Evolutionary conservation across 1,140 invertebrate genomes (phyloP), one percentile per base, ranked within the genome.

Genomic region (Aphelenchoides avenae): DNA sequence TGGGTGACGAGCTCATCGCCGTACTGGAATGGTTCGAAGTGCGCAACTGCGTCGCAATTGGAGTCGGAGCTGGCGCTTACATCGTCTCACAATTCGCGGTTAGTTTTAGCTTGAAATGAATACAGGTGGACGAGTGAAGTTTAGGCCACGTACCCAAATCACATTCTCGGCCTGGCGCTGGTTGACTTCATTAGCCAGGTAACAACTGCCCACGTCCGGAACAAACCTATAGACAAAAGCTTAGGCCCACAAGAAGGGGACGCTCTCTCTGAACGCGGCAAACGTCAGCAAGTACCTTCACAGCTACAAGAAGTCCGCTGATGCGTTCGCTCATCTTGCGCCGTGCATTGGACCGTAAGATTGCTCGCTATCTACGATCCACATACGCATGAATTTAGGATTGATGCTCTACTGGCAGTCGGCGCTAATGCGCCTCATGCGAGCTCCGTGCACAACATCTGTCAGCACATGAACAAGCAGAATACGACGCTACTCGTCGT

Each of bases 401-500:
- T n/a, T 29, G 44, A 47, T 18, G 18, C 40, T 47, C 44, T 47
- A 20, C 44, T 47, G 6, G 44, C 27, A 5, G 40, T 36, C 0
- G 44, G 44, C 22, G 20, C 44, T 36, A 18, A 26, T 18, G 26
- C 44, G 1, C 22, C 44, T 6, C 44, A 47, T 42, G 27, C 7
- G 5, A 41, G 26, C 5, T 41, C 4, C 20, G 20, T 47, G 15
- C 44, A 47, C 30, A 47, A 47, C 40, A 36, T 47, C 6, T 6
- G 26, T 20, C 44, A 47, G 13, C 33, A 47, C 27, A 34, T 47
- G 44, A 18, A 18, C 3, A 18, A 36, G 1, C 30, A 47, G 11
- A 47, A 47, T n/a, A 47, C 30, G 30, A 47, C 44, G 33, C 27
- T 47, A 36, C 44, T 47, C 7, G 44, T 47, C 20, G 18, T 47